A percentile compares a stretch with the other conserved stretches of the same genome.
phyloP scores from a whole-genome alignment of 2,113 vertebrate species.

The Aleadryas rufinucha region DNA sequence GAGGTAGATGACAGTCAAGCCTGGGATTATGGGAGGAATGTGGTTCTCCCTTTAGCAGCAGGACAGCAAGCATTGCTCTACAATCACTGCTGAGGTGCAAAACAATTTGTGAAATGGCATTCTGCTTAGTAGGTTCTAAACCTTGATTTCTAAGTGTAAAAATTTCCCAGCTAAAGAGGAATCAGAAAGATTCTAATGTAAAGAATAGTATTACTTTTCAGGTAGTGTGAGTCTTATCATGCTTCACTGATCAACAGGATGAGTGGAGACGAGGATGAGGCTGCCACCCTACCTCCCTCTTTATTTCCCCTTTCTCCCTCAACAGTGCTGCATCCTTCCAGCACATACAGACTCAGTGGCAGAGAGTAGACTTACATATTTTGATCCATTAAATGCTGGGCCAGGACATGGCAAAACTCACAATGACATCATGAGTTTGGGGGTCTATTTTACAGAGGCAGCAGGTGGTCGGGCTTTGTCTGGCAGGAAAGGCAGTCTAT shows the following conservation, averaged over 20 bases:
- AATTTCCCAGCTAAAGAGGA: neutral
- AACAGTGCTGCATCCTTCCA: neutral
- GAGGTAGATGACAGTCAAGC: neutral
- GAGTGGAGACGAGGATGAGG: neutral
- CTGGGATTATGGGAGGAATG: neutral
- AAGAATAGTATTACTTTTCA: neutral
- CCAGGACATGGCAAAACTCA: neutral
- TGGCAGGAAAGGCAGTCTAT: neutral
- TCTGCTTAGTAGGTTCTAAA: neutral
- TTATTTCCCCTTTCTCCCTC: neutral
- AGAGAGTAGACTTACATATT: neutral
- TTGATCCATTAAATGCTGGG: neutral
- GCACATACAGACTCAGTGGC: neutral
- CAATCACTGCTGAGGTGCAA: neutral
- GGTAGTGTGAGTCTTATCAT: neutral
- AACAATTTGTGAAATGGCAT: neutral
- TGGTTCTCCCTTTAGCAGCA: neutral
- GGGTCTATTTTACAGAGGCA: constrained; percentile 5
- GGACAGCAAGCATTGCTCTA: neutral
- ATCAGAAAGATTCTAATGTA: neutral
- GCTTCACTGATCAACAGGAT: neutral
- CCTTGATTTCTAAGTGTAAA: neutral
- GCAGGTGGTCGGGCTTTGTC: neutral
- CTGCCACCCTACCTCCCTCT: neutral
- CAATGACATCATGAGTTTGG: constrained; percentile 3